Base-by-base conservation (phyloP, 2,797 vertebrate species). In the Crax fasciolata region DNA sequence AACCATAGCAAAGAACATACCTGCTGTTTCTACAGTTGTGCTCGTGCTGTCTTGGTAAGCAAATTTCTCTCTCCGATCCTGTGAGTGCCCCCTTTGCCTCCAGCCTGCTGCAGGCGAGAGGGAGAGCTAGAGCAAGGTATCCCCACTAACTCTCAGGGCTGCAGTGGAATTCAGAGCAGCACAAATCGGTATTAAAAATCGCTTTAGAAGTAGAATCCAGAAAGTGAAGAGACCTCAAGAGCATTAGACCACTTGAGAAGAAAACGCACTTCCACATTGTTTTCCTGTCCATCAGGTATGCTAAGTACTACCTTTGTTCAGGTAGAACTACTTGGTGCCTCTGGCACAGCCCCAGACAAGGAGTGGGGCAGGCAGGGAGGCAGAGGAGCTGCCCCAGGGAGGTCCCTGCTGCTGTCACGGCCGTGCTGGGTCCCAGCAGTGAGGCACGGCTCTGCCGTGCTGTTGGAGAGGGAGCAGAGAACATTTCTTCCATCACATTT, bases 281-380 rank as follows among this genome's bases (percentile, higher is more conserved):
- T 48, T 38, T 48, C 65, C n/a, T 58, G 48, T 76, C 58, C 51
- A 0, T 66, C 51, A 52, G 12, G 8, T 19, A 6, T 63, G 35
- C 55, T 85, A 25, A 57, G 39, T 32, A 32, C 4, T 18, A 9
- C 11, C 2, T n/a, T 43, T 11, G 3, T 24, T 20, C 46, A 46
- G 46, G 46, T 61, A 49, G 51, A 49, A 41, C 27, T 52, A 5
- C 23, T 25, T 52, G 43, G 16, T 1, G 21, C 48, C 48, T 74
- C 77, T 61, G 79, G 24, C 58, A 25, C 11, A 57, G 63, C 48
- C 49, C 25, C 43, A 24, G 14, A 55, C 49, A 74, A 24, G 43
- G 80, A 30, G 10, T 24, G 30, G 14, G 18, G 10, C 35, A 7
- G 13, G 12, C 38, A 10, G 1, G 2, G 10, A 2, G 6, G 14